Percentiles rank a stretch among this genome's conserved stretches.
phyloP scores from a whole-genome alignment of 2,888 invertebrate genomes.

The Dexiosoma caninum region DNA sequence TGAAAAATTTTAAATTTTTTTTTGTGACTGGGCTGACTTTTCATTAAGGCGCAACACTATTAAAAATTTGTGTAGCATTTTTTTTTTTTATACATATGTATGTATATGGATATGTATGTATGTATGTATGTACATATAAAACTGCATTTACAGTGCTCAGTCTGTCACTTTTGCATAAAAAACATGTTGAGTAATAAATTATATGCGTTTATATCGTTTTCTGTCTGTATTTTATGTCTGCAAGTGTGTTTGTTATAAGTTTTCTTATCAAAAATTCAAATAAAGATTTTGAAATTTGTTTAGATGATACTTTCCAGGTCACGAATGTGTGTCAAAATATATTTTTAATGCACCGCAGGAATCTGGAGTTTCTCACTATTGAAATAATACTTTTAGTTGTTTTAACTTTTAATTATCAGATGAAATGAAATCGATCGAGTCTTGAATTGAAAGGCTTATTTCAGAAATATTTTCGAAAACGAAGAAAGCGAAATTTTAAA shows the following conservation, averaged over 20 bases:
- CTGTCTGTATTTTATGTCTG: background rate
- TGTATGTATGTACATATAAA: background rate
- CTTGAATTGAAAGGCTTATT: background rate
- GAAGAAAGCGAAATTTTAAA: too few relatives aligned
- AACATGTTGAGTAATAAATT: conserved; percentile 38
- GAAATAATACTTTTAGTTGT: background rate
- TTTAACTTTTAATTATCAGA: background rate
- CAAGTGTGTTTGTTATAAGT: conserved; percentile 41
- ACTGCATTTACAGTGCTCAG: conserved; percentile 43
- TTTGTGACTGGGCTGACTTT: conserved; percentile 50
- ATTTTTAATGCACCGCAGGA: conserved; percentile 54
- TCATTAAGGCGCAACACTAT: conserved; percentile 43
- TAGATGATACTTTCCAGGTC: conserved; percentile 53
- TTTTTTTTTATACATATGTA: background rate
- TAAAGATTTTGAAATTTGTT: conserved; percentile 44
- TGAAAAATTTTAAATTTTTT: conserved; percentile 69
- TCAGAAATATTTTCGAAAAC: too few relatives aligned
- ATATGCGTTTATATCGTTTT: conserved; percentile 1
- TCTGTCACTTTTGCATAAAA: conserved; percentile 58
- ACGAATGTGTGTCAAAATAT: conserved; percentile 60
- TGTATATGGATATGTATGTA: background rate
- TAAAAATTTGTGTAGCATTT: background rate
- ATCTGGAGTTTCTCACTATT: background rate
- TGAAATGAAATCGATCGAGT: background rate
- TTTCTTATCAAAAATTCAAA: conserved; percentile 49